These are phyloP conservation scores for Gymnogyps californianus DNA, from an alignment of 2,113 vertebrate species.

Conservation along the genomic window DNA sequence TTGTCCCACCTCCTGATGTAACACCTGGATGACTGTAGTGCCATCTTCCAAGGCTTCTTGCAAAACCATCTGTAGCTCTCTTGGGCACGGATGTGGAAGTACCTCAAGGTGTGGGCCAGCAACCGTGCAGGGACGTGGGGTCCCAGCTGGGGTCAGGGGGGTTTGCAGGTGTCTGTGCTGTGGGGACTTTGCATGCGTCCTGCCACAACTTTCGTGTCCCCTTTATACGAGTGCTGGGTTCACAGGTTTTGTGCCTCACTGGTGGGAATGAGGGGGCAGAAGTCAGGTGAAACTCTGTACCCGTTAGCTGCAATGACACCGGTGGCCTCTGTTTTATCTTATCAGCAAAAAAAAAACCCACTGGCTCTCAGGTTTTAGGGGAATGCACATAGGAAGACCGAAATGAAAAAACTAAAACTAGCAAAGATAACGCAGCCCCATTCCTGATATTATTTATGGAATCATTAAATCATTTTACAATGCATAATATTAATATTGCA, in stretches of 20 bases:
- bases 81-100: neutral
- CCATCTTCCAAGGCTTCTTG: neutral
- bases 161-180: neutral
- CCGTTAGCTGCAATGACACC: neutral
- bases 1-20: neutral
- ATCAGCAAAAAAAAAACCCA: neutral
- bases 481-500: neutral
- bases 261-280: neutral
- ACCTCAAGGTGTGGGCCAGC: neutral
- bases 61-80: neutral
- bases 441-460: neutral
- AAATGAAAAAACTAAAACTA: neutral
- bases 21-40: neutral
- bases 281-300: neutral
- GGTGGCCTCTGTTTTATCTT: neutral
- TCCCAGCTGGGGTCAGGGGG: neutral
- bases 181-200: neutral
- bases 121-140: fast-evolving
- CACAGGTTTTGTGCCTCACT: neutral
- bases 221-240: neutral
- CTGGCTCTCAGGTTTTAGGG: neutral
- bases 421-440: neutral
- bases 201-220: fast-evolving
- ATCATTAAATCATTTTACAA: neutral
- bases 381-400: neutral